phyloP scores from a whole-genome alignment of 2,888 invertebrate species.

The Habroteleia sp. region DNA sequence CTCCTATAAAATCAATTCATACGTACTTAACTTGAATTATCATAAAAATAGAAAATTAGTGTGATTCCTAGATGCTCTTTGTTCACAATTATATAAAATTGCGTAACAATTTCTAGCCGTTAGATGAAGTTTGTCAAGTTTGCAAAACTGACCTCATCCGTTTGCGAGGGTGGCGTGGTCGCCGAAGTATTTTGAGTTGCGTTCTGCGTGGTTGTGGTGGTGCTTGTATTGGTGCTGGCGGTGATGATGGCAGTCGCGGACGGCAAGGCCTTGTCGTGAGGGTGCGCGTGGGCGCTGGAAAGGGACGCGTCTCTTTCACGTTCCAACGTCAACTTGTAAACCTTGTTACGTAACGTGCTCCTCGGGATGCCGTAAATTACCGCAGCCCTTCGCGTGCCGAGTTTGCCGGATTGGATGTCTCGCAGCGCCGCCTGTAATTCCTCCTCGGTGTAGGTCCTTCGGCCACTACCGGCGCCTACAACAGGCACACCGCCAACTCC shows the following conservation, averaged over 20 bases:
- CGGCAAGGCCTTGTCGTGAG: slow-evolving; percentile 75
- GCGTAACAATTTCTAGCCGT: no score
- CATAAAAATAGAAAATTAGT: no score
- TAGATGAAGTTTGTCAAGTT: no score
- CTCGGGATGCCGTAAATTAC: slow-evolving; percentile 98
- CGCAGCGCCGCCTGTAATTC: slow-evolving; percentile 96
- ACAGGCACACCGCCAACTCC: slow-evolving; percentile 92
- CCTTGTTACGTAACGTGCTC: slow-evolving; percentile 97
- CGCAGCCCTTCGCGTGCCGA: slow-evolving; percentile 96
- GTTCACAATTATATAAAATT: no score
- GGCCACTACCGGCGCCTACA: slow-evolving; percentile 85
- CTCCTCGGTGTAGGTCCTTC: slow-evolving; percentile 96
- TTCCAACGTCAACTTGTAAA: slow-evolving; percentile 90
- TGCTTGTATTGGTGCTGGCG: slow-evolving; percentile 71
- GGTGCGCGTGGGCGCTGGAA: slow-evolving; percentile 78
- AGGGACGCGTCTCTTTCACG: slow-evolving; percentile 86
- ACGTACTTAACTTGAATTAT: no score
- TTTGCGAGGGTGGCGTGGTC: slow-evolving; percentile 78
- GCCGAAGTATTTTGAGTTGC: slow-evolving; percentile 78
- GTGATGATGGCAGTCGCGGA: slow-evolving; percentile 69
- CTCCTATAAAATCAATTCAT: no score
- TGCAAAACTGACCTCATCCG: slow-evolving; percentile 77
- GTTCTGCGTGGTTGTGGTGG: slow-evolving; percentile 76
- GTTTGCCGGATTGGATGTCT: slow-evolving; percentile 95
- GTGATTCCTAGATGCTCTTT: no score